Base-by-base conservation (phyloP, 2,888 invertebrate species). In the Myopa testacea region DNA sequence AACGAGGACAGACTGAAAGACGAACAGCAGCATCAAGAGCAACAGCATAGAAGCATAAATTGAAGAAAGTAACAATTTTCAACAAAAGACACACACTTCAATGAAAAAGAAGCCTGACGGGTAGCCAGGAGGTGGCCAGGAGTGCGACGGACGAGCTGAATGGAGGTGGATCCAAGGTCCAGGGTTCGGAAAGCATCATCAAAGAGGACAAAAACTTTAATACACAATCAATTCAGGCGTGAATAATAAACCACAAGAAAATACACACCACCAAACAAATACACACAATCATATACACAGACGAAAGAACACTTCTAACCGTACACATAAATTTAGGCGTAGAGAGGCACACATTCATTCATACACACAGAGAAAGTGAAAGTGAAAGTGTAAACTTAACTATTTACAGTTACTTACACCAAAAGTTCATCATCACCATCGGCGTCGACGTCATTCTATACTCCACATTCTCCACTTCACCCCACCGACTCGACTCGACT, bases 201-300 rank as follows among this genome's bases (percentile, higher is more conserved):
- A 75, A 75, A 75, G 69, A 75, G 60, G 60, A 76, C 75, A 83
- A 82, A 86, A 87, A 87, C 86, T 87, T 87, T 87, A 87, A 87
- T 87, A 87, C 84, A 86, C 86, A 87, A 87, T 87, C 87, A 87
- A 87, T 87, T 87, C 87, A 86, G 86, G 87, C 87, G 87, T 86
- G 85, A 86, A 87, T 86, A 87, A 87, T 87, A 86, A 86, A 86
- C 87, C 87, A 87, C 87, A 87, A 86, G 85, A 84, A 86, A 87
- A 85, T 82, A 83, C 82, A 83, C 80, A 74, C 84, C 85, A 87
- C 84, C 82, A 83, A 81, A 83, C 73, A 77, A 71, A 77, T 65
- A 78, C 70, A 63, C 80, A 74, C 84, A 86, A 86, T 84, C 82
- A 83, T 63, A 78, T 68, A 55, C 50, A 55, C 12, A 67, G 62